phyloP scores from a whole-genome alignment of 1,140 invertebrate genomes.

The Cotesia typhae region DNA sequence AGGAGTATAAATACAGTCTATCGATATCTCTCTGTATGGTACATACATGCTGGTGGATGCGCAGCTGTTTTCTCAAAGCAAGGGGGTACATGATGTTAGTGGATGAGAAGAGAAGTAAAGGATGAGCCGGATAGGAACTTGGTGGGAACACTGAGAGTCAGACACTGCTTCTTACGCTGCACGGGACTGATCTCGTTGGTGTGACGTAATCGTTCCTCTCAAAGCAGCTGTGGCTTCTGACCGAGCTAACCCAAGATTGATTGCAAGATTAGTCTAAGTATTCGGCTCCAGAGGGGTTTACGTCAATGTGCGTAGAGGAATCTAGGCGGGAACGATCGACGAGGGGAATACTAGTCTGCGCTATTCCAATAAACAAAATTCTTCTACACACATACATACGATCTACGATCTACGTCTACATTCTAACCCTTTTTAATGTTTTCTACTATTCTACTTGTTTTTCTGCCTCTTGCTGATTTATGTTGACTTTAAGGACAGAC shows the following conservation, averaged over 20 bases:
- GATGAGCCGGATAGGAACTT: conserved; percentile 20
- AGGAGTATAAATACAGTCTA: neutral
- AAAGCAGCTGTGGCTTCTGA: conserved; percentile 48
- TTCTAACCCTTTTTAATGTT: conserved; percentile 35
- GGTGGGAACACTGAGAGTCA: conserved; percentile 24
- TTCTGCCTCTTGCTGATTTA: conserved; percentile 33
- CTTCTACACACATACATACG: neutral
- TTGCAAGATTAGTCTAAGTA: conserved; percentile 50
- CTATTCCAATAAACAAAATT: conserved; percentile 24
- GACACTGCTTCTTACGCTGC: conserved; percentile 26
- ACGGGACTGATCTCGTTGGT: conserved; percentile 44
- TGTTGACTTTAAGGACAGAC: conserved; percentile 6
- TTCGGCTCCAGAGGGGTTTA: conserved; percentile 37
- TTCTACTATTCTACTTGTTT: conserved; percentile 41
- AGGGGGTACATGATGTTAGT: neutral
- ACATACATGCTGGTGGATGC: neutral
- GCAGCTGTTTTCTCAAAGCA: conserved; percentile 24
- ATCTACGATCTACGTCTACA: neutral
- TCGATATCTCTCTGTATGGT: no score
- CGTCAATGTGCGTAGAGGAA: conserved; percentile 40
- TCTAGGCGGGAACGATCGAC: conserved; percentile 18
- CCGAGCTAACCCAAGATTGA: conserved; percentile 47
- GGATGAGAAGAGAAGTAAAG: neutral
- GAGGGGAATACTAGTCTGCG: neutral
- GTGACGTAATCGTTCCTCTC: conserved; percentile 43